phyloP scores from a whole-genome alignment of 2,888 invertebrate species.

The Drosophila suboccidentalis region DNA sequence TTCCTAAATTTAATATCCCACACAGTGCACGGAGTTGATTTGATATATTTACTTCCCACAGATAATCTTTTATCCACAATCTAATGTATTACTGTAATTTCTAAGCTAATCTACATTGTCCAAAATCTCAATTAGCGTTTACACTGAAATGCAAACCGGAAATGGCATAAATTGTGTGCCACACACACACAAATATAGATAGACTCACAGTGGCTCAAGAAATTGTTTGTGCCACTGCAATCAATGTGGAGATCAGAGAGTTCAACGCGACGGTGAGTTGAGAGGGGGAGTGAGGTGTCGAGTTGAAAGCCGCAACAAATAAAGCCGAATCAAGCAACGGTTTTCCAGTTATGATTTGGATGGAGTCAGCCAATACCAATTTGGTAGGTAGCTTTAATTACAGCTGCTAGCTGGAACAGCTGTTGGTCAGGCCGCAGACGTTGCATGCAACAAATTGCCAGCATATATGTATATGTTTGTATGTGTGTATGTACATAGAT shows the following conservation, averaged over 20 bases:
- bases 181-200: slow-evolving; percentile 36
- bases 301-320: slow-evolving; percentile 54
- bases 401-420: slow-evolving; percentile 16
- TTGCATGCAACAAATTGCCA: slow-evolving; percentile 62
- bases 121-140: slow-evolving; percentile 58
- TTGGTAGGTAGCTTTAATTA: slow-evolving; percentile 64
- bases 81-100: slow-evolving; percentile 23
- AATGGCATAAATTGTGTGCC: slow-evolving; percentile 64
- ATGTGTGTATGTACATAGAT: neutral
- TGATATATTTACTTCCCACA: neutral
- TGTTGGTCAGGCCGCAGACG: slow-evolving; percentile 22
- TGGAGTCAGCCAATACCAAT: slow-evolving; percentile 35
- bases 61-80: neutral
- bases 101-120: slow-evolving; percentile 25
- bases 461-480: neutral
- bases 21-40: neutral
- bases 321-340: slow-evolving; percentile 36
- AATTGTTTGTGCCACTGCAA: slow-evolving; percentile 25
- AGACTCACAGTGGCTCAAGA: slow-evolving; percentile 14
- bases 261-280: neutral
- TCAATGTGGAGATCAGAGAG: slow-evolving; percentile 15
- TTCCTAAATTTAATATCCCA: neutral
- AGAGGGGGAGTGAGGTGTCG: neutral
- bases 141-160: slow-evolving; percentile 53
- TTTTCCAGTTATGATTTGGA: slow-evolving; percentile 50